Conservation (phyloP, 2,797 vertebrate species). For the Falco berigora region DNA sequence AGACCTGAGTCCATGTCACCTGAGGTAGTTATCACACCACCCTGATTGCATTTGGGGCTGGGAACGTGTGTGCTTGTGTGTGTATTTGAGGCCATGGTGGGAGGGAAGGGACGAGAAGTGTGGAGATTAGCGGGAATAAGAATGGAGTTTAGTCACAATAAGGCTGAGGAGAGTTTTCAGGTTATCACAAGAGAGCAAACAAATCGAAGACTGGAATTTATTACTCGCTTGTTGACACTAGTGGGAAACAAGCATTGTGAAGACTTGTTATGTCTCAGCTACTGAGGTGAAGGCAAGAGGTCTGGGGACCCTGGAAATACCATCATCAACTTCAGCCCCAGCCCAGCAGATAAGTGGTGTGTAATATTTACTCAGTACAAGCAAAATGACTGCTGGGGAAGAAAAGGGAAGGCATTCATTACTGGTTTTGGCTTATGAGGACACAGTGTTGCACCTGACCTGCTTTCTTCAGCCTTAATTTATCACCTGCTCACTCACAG, state of each 20-base stretch:
- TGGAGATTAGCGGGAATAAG: neutral
- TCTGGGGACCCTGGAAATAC: neutral
- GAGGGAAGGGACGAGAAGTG: neutral
- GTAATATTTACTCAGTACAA: neutral
- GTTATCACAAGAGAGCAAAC: neutral
- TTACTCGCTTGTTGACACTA: neutral
- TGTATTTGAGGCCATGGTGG: neutral
- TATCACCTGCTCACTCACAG: neutral
- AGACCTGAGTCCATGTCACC: slow-evolving; percentile 91
- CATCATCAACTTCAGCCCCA: neutral
- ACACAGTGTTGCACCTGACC: neutral
- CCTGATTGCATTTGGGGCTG: slow-evolving; percentile 40
- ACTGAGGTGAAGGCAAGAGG: neutral
- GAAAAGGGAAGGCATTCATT: neutral
- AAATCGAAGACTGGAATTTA: neutral
- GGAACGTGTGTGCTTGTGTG: slow-evolving; percentile 2
- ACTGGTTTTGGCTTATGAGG: neutral
- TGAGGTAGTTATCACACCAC: slow-evolving; percentile 80
- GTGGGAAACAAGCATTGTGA: neutral
- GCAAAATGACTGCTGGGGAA: neutral
- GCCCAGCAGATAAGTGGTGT: neutral
- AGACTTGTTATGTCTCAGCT: neutral
- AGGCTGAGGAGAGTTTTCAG: neutral
- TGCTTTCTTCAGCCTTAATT: neutral
- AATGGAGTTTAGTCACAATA: neutral